A percentile compares a stretch with the other conserved stretches of the same genome.
Evolutionary conservation across 2,888 invertebrate genomes (phyloP).

Genomic region (Dromius quadrimaculatus): DNA sequence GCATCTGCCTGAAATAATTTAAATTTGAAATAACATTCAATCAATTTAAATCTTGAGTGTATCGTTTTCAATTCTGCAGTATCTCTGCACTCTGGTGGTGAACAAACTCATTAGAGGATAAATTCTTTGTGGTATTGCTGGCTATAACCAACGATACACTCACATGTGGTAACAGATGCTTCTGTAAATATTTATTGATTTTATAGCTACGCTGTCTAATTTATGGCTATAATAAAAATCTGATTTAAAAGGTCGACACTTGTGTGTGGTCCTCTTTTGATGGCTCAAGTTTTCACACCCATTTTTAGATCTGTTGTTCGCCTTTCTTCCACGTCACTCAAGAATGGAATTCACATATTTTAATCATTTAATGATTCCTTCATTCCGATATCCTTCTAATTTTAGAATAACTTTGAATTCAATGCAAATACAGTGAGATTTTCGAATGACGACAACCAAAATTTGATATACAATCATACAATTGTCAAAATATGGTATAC

Average conservation of each 20-base stretch:
- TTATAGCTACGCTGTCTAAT: conserved; percentile 20
- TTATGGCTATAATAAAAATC: conserved; percentile 30
- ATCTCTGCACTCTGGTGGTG: background rate
- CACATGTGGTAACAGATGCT: background rate
- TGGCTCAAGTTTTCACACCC: conserved; percentile 27
- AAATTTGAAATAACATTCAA: background rate
- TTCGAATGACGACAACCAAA: no score
- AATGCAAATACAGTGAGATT: no score
- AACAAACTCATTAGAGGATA: conserved; percentile 22
- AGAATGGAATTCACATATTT: conserved; percentile 13
- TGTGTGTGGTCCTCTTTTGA: conserved; percentile 29
- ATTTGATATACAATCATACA: no score
- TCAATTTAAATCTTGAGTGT: conserved; percentile 1
- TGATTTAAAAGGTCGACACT: conserved; percentile 35
- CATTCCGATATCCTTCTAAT: no score
- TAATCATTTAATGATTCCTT: background rate
- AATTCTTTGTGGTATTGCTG: conserved; percentile 7
- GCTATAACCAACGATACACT: background rate
- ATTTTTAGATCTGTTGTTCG: conserved; percentile 21
- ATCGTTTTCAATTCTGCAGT: conserved; percentile 5
- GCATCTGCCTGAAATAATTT: background rate
- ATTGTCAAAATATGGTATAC: no score
- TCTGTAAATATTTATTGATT: conserved; percentile 30
- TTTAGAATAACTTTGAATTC: no score
- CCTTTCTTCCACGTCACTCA: background rate